Percentiles rank a stretch among this genome's conserved stretches.
phyloP scores from a whole-genome alignment of 2,888 invertebrate genomes.

The Dendrolimus pini region DNA sequence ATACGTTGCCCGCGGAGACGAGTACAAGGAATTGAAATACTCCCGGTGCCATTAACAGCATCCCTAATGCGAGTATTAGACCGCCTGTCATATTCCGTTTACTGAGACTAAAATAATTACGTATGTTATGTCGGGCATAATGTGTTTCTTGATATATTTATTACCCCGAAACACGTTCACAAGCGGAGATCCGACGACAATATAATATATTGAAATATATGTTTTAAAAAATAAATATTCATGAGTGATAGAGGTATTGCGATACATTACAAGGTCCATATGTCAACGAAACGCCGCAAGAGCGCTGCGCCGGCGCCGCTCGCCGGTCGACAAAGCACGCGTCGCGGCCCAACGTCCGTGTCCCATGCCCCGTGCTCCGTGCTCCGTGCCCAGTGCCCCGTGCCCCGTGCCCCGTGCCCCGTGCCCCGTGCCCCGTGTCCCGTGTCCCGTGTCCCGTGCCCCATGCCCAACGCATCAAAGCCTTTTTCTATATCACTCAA shows the following conservation, averaged over 20 bases:
- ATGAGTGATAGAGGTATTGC: conserved; percentile 72
- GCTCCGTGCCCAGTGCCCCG: conserved; percentile 16
- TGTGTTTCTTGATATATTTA: conserved; percentile 59
- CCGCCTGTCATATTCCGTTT: conserved; percentile 48
- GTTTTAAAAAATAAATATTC: conserved; percentile 70
- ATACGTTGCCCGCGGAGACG: conserved; percentile 44
- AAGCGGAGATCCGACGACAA: conserved; percentile 42
- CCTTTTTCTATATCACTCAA: background rate
- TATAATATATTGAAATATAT: conserved; percentile 47
- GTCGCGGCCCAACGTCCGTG: conserved; percentile 15
- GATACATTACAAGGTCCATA: conserved; percentile 66
- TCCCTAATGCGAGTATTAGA: conserved; percentile 56
- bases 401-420: conserved; percentile 9
- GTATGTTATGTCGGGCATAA: conserved; percentile 44
- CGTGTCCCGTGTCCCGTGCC: conserved; percentile 11
- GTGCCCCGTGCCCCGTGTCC: conserved; percentile 4
- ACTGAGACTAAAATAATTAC: conserved; percentile 32
- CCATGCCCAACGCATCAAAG: background rate
- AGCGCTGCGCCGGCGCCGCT: conserved; percentile 33
- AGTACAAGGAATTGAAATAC: conserved; percentile 30
- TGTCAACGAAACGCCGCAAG: conserved; percentile 63
- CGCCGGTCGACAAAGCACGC: conserved; percentile 11
- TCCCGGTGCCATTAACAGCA: conserved; percentile 40
- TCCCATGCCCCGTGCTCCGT: background rate
- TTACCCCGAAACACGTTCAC: conserved; percentile 46